Conservation (phyloP, 2,888 invertebrate species). For the Stenotaenia linearis region DNA sequence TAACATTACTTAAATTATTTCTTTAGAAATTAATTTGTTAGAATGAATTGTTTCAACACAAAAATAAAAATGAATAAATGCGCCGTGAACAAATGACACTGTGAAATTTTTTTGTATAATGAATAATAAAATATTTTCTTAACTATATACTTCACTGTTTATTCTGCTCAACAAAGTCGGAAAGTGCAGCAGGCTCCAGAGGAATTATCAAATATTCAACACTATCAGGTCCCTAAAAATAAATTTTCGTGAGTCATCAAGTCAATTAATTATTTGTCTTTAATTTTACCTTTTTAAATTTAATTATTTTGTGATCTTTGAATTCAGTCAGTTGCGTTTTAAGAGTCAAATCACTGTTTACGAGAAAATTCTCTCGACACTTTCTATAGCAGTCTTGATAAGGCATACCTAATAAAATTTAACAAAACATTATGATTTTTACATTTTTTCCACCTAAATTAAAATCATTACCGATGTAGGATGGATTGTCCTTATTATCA, state of each 20-base stretch:
- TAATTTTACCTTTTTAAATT: slow-evolving; percentile 64
- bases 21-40: too few relatives aligned
- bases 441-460: not conserved
- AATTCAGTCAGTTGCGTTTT: slow-evolving; percentile 91
- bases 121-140: too few relatives aligned
- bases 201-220: slow-evolving; percentile 75
- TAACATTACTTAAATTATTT: too few relatives aligned
- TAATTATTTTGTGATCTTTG: slow-evolving; percentile 86
- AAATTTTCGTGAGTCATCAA: too few relatives aligned
- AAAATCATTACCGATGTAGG: slow-evolving; percentile 62
- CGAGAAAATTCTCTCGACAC: slow-evolving; percentile 82
- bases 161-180: slow-evolving; percentile 57
- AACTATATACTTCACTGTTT: not conserved
- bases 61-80: too few relatives aligned
- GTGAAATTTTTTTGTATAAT: too few relatives aligned
- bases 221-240: slow-evolving; percentile 61
- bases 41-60: too few relatives aligned
- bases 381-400: slow-evolving; percentile 77
- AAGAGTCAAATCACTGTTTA: slow-evolving; percentile 84
- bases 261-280: not conserved
- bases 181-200: slow-evolving; percentile 63
- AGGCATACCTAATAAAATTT: slow-evolving; percentile 61
- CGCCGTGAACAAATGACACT: too few relatives aligned
- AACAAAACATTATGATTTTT: not conserved
- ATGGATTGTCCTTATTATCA: slow-evolving; percentile 62